Percentiles rank a stretch among this genome's conserved stretches.
Conservation (phyloP, 2,888 invertebrate genomes). For the Iphiclides podalirius region DNA sequence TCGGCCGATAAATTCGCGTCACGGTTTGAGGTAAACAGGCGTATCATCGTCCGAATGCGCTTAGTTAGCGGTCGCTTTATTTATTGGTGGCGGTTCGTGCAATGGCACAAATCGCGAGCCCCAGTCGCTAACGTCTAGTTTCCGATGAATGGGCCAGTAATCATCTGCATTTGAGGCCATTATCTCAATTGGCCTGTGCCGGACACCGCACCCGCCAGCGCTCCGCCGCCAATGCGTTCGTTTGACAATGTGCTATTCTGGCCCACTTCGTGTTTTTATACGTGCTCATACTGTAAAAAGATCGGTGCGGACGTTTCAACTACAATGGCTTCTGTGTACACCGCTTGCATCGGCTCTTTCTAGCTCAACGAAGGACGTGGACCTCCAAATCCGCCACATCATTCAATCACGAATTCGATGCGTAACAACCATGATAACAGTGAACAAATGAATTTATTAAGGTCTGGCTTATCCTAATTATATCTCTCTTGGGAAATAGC, state of each 20-base stretch:
- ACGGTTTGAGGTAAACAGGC: constrained; percentile 33
- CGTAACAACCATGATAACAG: too few species aligned
- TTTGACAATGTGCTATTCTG: constrained; percentile 50
- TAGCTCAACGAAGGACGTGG: too few species aligned
- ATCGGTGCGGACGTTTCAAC: not conserved
- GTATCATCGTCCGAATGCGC: too few species aligned
- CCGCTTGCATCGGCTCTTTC: not conserved
- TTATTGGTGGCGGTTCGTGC: constrained; percentile 48
- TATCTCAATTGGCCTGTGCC: constrained; percentile 74
- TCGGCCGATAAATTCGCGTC: constrained; percentile 23
- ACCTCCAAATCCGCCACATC: too few species aligned
- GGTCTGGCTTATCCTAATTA: too few species aligned
- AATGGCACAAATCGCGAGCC: constrained; percentile 57
- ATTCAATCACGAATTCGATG: too few species aligned
- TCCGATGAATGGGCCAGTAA: constrained; percentile 74
- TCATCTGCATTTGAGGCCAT: constrained; percentile 76
- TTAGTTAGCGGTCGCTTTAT: constrained; percentile 59
- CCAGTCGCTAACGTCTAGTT: constrained; percentile 58
- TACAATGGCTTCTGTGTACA: not conserved
- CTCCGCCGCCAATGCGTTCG: constrained; percentile 58
- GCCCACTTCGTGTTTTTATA: constrained; percentile 5
- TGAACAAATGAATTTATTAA: too few species aligned
- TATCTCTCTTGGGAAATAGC: too few species aligned
- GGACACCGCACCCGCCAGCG: constrained; percentile 69
- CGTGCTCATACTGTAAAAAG: not conserved